These are phyloP conservation scores for Apoda limacodes DNA, from an alignment of 2,888 invertebrate species.

Conservation along the genomic window DNA sequence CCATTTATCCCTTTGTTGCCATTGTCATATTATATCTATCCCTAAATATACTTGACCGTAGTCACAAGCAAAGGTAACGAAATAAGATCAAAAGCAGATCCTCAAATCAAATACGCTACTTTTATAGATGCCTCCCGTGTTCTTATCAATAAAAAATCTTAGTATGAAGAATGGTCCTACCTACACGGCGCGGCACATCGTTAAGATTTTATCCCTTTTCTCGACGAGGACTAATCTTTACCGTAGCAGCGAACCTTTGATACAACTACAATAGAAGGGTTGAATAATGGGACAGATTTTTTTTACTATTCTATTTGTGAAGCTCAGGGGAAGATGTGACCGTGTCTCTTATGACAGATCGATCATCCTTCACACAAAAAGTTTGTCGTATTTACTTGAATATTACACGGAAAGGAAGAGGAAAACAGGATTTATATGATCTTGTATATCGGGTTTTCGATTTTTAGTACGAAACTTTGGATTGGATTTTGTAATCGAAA, in stretches of 20 bases:
- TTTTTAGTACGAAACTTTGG: too few relatives aligned
- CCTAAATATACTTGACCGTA: too few relatives aligned
- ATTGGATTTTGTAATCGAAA: too few relatives aligned
- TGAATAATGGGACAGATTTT: slow-evolving; percentile 52
- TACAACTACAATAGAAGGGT: slow-evolving; percentile 49
- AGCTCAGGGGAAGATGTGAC: slow-evolving; percentile 31
- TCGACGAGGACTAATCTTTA: slow-evolving; percentile 59
- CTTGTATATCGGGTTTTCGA: too few relatives aligned
- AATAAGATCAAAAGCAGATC: too few relatives aligned
- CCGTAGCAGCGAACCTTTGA: slow-evolving; percentile 31
- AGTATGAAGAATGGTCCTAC: slow-evolving; percentile 49
- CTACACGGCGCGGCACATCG: slow-evolving; percentile 47
- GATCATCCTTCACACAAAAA: slow-evolving; percentile 28
- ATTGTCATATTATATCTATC: too few relatives aligned
- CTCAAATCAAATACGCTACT: slow-evolving; percentile 33
- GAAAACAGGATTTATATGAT: slow-evolving; percentile 9
- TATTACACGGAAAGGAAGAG: slow-evolving; percentile 17
- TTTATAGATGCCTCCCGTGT: slow-evolving; percentile 47
- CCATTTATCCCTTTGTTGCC: too few relatives aligned
- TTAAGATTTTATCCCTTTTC: slow-evolving; percentile 62
- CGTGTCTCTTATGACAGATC: slow-evolving; percentile 52
- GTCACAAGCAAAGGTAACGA: too few relatives aligned
- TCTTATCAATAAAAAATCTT: slow-evolving; percentile 61
- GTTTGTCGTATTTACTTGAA: slow-evolving; percentile 19
- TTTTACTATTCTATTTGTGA: slow-evolving; percentile 45